Evolutionary conservation across 1,140 invertebrate species (phyloP).

Genomic region (Pseudachorutes palmiensis): DNA sequence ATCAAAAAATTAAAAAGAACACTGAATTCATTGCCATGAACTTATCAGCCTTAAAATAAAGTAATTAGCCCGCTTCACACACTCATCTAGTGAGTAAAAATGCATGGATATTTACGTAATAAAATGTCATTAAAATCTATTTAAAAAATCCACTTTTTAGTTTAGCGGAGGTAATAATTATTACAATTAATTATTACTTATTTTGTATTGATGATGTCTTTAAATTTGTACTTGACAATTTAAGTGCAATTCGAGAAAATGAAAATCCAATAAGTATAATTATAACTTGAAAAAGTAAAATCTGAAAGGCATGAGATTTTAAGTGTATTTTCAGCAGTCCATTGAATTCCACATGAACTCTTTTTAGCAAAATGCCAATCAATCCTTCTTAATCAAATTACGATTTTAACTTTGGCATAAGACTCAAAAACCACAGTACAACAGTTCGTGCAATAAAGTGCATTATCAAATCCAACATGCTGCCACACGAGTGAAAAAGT

Average conservation of each 20-base stretch:
- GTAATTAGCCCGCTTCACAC: no score
- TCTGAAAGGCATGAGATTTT: neutral
- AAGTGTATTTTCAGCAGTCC: neutral
- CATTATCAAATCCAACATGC: neutral
- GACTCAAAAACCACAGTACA: neutral
- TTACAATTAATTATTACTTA: slow-evolving; percentile 9
- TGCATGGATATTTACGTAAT: no score
- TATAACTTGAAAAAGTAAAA: neutral
- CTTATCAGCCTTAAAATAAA: no score
- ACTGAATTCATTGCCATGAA: no score
- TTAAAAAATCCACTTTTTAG: no score
- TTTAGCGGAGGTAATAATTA: no score
- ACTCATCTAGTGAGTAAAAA: no score
- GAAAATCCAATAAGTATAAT: neutral
- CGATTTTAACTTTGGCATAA: neutral
- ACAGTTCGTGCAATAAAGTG: neutral
- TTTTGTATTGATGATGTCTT: slow-evolving; percentile 11
- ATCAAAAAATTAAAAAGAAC: no score
- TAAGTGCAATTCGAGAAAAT: neutral
- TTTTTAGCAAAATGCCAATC: no score
- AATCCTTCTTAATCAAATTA: no score
- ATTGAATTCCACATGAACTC: neutral
- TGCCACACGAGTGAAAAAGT: neutral
- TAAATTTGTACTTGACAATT: slow-evolving; percentile 4
- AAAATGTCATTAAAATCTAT: no score